phyloP scores from a whole-genome alignment of 2,113 vertebrate genomes.

The Istiophorus platypterus region DNA sequence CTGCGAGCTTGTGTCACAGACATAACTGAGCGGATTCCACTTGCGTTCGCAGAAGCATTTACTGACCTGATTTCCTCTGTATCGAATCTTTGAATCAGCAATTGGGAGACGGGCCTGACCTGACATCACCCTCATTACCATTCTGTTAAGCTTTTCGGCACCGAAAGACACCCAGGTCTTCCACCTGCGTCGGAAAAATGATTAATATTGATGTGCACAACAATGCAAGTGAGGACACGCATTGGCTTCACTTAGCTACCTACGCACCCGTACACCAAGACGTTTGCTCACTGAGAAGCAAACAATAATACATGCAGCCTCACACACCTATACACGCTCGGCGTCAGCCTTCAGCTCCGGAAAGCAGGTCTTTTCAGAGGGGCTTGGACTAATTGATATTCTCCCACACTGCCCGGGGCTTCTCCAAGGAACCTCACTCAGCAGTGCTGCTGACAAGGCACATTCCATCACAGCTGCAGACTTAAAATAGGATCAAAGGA shows the following conservation, averaged over 20 bases:
- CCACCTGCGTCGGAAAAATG: slow-evolving; percentile 49
- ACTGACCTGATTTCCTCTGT: slow-evolving; percentile 28
- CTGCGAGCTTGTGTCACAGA: neutral
- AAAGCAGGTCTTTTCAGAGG: slow-evolving; percentile 56
- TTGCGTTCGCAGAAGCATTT: slow-evolving; percentile 5
- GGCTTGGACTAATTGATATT: slow-evolving; percentile 82
- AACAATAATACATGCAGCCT: neutral
- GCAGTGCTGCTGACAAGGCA: slow-evolving; percentile 82
- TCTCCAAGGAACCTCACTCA: slow-evolving; percentile 77
- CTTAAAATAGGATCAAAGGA: slow-evolving; percentile 81
- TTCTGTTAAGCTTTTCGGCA: slow-evolving; percentile 40
- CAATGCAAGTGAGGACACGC: slow-evolving; percentile 10
- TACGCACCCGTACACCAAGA: neutral
- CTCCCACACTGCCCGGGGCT: slow-evolving; percentile 76
- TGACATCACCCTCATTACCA: slow-evolving; percentile 56
- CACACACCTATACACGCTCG: neutral
- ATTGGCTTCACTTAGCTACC: neutral
- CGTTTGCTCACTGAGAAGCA: neutral
- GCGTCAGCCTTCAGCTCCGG: slow-evolving; percentile 52
- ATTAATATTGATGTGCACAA: slow-evolving; percentile 64
- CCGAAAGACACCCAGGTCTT: slow-evolving; percentile 28
- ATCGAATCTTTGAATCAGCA: slow-evolving; percentile 28
- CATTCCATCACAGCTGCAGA: slow-evolving; percentile 78
- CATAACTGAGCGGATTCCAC: neutral
- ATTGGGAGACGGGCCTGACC: slow-evolving; percentile 23